Evolutionary conservation across 2,113 vertebrate genomes (phyloP).

Genomic region (Cyanoderma ruficeps): DNA sequence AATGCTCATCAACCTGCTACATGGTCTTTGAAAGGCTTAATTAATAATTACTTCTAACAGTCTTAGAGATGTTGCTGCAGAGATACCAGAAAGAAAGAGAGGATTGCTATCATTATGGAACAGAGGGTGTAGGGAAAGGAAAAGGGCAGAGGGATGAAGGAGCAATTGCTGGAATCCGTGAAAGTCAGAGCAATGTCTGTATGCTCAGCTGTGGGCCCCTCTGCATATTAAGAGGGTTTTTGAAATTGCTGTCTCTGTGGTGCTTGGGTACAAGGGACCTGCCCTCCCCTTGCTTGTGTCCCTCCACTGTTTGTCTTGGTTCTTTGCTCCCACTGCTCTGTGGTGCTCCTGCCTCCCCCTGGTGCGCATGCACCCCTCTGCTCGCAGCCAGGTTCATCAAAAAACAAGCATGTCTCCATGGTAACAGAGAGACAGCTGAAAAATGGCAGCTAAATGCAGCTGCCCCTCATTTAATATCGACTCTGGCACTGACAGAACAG

Average conservation of each 20-base stretch:
- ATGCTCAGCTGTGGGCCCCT: rapidly evolving
- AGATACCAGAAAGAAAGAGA: neutral
- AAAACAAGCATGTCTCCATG: constrained; percentile 79
- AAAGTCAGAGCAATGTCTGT: neutral
- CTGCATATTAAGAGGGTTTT: neutral
- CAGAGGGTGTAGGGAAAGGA: neutral
- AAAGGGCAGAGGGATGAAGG: neutral
- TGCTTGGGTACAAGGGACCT: neutral
- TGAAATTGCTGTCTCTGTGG: neutral
- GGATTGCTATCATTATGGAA: rapidly evolving
- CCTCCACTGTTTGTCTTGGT: neutral
- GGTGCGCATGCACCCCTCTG: neutral
- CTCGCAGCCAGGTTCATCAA: constrained; percentile 34
- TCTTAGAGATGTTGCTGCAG: neutral
- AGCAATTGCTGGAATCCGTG: neutral
- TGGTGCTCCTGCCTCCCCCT: neutral
- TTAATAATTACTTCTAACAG: neutral
- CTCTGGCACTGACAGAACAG: constrained; percentile 91
- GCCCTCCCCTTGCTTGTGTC: neutral
- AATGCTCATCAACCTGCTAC: neutral
- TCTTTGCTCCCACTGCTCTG: neutral
- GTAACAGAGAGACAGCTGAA: constrained; percentile 86
- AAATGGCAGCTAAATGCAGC: constrained; percentile 90
- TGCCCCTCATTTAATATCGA: constrained; percentile 97
- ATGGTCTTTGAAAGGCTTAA: neutral